phyloP scores from a whole-genome alignment of 1,140 invertebrate species.

The Drosophila aff. region DNA sequence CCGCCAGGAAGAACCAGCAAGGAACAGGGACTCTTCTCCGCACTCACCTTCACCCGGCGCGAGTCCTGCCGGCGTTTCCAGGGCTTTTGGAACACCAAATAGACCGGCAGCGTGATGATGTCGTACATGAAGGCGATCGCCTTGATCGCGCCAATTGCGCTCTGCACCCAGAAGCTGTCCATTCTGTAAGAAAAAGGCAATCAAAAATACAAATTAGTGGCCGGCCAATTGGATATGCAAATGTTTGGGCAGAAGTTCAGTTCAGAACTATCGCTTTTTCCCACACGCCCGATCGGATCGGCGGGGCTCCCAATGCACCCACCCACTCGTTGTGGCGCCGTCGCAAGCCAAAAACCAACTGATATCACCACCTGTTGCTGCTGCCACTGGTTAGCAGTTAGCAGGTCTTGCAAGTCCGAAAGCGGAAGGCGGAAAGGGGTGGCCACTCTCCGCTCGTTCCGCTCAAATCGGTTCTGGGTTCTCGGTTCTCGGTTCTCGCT shows the following conservation, averaged over 20 bases:
- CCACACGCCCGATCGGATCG: conserved; percentile 26
- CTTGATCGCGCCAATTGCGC: conserved; percentile 90
- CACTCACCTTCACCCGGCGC: conserved; percentile 89
- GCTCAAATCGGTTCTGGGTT: conserved; percentile 8
- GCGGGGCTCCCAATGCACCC: conserved; percentile 18
- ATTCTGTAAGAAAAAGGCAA: conserved; percentile 86
- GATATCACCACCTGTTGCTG: conserved; percentile 58
- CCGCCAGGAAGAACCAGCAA: background rate
- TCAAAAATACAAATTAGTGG: conserved; percentile 49
- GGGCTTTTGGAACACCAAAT: conserved; percentile 94
- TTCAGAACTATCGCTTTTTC: conserved; percentile 7
- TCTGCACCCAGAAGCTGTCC: conserved; percentile 91
- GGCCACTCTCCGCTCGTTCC: conserved; percentile 25
- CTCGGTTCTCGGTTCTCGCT: conserved; percentile 13
- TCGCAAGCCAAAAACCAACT: conserved; percentile 66
- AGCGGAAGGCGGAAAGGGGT: conserved; percentile 57
- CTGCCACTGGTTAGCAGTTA: conserved; percentile 43
- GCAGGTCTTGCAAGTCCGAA: conserved; percentile 56
- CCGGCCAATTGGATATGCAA: conserved; percentile 43
- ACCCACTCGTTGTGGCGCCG: conserved; percentile 51
- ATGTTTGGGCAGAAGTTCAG: conserved; percentile 3
- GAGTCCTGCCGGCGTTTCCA: conserved; percentile 92
- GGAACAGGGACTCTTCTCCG: no score
- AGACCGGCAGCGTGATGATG: conserved; percentile 95
- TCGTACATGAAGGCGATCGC: conserved; percentile 94